Evolutionary conservation across 2,888 invertebrate species (phyloP).

Genomic region (Sminthurides aquaticus): DNA sequence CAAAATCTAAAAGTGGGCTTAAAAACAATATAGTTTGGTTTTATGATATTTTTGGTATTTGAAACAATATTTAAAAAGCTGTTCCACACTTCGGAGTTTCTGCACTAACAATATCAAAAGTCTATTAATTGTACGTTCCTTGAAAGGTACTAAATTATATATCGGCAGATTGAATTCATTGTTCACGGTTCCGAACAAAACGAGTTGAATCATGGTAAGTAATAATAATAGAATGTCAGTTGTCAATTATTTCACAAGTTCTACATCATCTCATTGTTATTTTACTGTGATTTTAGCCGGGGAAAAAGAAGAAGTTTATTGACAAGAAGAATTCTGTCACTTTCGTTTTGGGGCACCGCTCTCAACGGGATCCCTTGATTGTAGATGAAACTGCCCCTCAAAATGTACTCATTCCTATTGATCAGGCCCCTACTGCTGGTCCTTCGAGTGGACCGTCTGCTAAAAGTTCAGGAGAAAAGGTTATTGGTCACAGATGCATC

Average conservation of each 20-base stretch:
- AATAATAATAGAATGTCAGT: neutral
- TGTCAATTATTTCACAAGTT: neutral
- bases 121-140: too few species aligned
- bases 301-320: conserved; percentile 71
- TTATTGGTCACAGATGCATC: neutral
- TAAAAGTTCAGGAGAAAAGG: neutral
- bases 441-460: conserved; percentile 10
- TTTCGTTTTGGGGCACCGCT: conserved; percentile 86
- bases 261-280: neutral
- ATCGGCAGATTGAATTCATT: neutral
- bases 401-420: conserved; percentile 65
- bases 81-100: too few species aligned
- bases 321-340: conserved; percentile 85
- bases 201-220: neutral
- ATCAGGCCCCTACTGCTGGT: conserved; percentile 23
- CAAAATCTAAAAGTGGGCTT: too few species aligned
- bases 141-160: too few species aligned
- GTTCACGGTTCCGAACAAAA: neutral
- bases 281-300: conserved; percentile 10
- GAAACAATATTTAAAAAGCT: too few species aligned
- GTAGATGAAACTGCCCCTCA: conserved; percentile 85
- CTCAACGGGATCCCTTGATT: conserved; percentile 83
- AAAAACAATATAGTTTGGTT: too few species aligned
- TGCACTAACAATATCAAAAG: too few species aligned
- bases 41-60: too few species aligned